Evolutionary conservation across 1,140 invertebrate species (phyloP).

Genomic region (Gryllus bimaculatus): DNA sequence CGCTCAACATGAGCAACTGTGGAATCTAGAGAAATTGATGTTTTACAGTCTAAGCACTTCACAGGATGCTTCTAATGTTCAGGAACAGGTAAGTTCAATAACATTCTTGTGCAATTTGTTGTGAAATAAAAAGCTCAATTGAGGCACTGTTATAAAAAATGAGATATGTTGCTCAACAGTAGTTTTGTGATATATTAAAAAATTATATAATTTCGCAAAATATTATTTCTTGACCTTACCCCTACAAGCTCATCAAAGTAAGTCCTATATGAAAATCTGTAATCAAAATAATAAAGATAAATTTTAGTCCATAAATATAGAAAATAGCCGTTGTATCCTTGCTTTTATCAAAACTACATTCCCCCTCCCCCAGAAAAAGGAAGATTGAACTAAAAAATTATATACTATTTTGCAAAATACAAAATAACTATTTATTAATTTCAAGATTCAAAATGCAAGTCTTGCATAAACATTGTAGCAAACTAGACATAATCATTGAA

Average conservation of each 20-base stretch:
- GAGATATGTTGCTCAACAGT: not conserved
- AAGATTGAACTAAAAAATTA: too few relatives aligned
- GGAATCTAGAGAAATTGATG: conserved; percentile 46
- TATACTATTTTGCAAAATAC: too few relatives aligned
- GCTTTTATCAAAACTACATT: not conserved
- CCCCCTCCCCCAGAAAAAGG: too few relatives aligned
- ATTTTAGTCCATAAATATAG: not conserved
- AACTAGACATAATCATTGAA: too few relatives aligned
- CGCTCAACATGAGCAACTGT: conserved; percentile 41
- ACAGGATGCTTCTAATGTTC: conserved; percentile 47
- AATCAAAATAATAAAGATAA: too few relatives aligned
- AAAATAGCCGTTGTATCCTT: not conserved
- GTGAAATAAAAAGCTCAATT: not conserved
- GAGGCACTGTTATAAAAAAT: not conserved
- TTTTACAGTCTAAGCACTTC: conserved; percentile 43
- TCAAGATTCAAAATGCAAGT: too few relatives aligned
- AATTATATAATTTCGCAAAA: not conserved
- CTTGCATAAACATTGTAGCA: too few relatives aligned
- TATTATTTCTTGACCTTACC: too few relatives aligned
- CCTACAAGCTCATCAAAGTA: too few relatives aligned
- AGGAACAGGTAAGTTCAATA: conserved; percentile 34
- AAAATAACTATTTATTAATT: too few relatives aligned
- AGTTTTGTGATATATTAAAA: not conserved
- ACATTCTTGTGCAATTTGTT: not conserved
- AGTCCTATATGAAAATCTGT: too few relatives aligned